Base-by-base conservation (phyloP, 1,140 invertebrate species). In the Acromyrmex echinatior region DNA sequence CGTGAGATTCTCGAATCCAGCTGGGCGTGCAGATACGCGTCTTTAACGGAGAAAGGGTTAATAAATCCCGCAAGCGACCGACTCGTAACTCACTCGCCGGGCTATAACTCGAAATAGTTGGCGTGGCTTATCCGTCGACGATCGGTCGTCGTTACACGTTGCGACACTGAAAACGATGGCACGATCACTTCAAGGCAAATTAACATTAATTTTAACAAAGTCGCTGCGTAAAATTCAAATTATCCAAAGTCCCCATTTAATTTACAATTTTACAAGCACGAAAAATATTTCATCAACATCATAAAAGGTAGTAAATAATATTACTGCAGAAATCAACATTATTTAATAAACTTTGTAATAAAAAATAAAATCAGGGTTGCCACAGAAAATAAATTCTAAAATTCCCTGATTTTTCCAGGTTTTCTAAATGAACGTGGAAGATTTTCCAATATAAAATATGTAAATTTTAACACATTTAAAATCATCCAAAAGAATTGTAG, bases 101-200 rank as follows among this genome's bases (percentile, higher is more conserved):
- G 86, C 91, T 91, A 93, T 93, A 93, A 93, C 92, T 92, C 89
- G 93, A 92, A 93, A 94, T 93, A 93, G 92, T 93, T 93, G 91
- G 90, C 90, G 88, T 87, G 91, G 90, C 91, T 94, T 94, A 94
- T 94, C 94, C 90, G 49, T 51, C 84, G 76, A 84, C 86, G 91
- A 93, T 93, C 93, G 82, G 89, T 62, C 92, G 49, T 10, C 66
- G 78, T 88, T 85, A 93, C 92, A 91, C 92, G 91, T 91, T 90
- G 93, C 70, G 74, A 51, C 85, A 65, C 73, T 45, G 53, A 7
- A 3, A n/a, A 51, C 3, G 31, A 56, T 63, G 25, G 70, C 39
- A 65, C 66, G 56, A 60, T 76, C 56, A 28, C 2, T 39, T 18
- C 1, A 25, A 16, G 10, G 35, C 31, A 51, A 82, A 60, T 21